Evolutionary conservation across 2,113 vertebrate species (phyloP).

Genomic region (Tachycineta bicolor): DNA sequence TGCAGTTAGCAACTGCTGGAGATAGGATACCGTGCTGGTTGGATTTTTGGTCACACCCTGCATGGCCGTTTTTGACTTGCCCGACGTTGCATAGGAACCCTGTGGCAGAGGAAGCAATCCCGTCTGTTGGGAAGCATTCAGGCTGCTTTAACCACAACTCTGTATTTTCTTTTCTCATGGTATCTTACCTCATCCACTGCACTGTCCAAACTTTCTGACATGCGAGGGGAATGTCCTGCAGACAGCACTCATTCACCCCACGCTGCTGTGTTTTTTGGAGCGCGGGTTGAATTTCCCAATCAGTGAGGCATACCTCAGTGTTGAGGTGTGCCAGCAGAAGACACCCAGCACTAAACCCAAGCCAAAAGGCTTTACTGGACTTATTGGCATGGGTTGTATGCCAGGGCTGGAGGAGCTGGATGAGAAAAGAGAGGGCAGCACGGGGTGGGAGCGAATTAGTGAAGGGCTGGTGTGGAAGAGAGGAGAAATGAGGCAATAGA

Average conservation of each 20-base stretch:
- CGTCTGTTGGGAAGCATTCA: neutral
- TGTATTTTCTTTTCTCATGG: neutral
- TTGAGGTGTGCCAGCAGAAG: neutral
- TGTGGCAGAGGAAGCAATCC: constrained; percentile 7
- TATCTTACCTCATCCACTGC: neutral
- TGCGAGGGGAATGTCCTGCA: neutral
- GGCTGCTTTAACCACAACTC: neutral
- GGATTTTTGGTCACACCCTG: neutral
- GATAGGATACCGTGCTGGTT: neutral
- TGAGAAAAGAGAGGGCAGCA: neutral
- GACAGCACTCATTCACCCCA: neutral
- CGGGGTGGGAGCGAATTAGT: neutral
- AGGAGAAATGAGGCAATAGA: neutral
- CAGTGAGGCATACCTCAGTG: neutral
- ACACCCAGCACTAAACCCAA: neutral
- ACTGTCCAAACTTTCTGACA: neutral
- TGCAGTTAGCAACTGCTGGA: neutral
- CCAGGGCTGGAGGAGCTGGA: neutral
- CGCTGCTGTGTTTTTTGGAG: neutral
- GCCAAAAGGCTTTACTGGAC: neutral
- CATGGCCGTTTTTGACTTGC: constrained; percentile 5
- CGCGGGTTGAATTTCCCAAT: neutral
- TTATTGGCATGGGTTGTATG: neutral
- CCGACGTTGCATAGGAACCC: neutral
- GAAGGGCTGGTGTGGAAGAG: neutral